Conservation (phyloP, 2,888 invertebrate species). For the Rotaria macrura region DNA sequence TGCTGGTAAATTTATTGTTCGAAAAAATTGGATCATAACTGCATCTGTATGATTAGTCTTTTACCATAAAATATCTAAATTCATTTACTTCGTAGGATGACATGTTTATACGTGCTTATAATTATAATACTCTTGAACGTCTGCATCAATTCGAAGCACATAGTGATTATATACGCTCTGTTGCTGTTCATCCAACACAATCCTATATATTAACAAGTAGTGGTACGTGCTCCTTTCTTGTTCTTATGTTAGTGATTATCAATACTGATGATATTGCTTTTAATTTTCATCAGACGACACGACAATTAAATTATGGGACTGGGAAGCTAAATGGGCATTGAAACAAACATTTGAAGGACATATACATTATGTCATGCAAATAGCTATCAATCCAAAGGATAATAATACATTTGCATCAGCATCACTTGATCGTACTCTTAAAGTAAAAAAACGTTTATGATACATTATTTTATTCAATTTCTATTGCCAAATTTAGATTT, state of each 20-base stretch:
- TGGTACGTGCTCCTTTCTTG: conserved; percentile 55
- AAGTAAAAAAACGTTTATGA: conserved; percentile 54
- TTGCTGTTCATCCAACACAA: conserved; percentile 91
- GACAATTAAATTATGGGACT: conserved; percentile 97
- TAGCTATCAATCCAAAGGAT: conserved; percentile 96
- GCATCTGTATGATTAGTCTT: conserved; percentile 60
- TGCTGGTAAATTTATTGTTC: conserved; percentile 82
- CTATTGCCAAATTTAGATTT: conserved; percentile 54
- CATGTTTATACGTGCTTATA: conserved; percentile 72
- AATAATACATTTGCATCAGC: conserved; percentile 99
- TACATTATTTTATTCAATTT: not conserved
- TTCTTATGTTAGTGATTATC: conserved; percentile 41
- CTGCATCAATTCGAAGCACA: conserved; percentile 94
- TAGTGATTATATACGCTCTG: conserved; percentile 89
- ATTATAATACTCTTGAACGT: conserved; percentile 92
- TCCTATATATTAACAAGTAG: conserved; percentile 90
- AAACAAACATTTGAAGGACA: conserved; percentile 98
- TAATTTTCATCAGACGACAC: conserved; percentile 68
- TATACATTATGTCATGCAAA: conserved; percentile 98
- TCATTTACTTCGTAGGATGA: conserved; percentile 48
- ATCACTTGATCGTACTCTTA: conserved; percentile 90
- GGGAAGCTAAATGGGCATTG: conserved; percentile 95
- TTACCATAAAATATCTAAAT: not conserved
- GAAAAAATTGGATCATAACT: conserved; percentile 96
- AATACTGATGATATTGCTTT: too few relatives aligned